phyloP scores from a whole-genome alignment of 2,888 invertebrate genomes.

The Eristalis arbustorum region DNA sequence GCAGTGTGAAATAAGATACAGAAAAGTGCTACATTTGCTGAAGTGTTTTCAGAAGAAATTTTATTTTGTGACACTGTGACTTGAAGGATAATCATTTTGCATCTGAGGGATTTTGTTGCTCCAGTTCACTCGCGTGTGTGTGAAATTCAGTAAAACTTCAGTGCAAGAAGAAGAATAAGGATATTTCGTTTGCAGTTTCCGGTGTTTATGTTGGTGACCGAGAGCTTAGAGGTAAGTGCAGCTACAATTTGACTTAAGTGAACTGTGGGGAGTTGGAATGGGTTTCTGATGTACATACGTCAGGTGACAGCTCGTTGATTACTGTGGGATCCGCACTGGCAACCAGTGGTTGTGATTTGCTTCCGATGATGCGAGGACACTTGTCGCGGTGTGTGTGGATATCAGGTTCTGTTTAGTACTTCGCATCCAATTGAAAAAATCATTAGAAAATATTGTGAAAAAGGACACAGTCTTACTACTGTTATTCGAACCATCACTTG shows the following conservation, averaged over 20 bases:
- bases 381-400: too few relatives aligned
- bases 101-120: neutral
- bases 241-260: neutral
- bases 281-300: neutral
- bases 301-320: neutral
- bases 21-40: neutral
- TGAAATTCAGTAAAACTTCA: neutral
- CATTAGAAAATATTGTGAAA: too few relatives aligned
- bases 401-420: too few relatives aligned
- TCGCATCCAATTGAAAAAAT: too few relatives aligned
- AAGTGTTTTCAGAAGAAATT: neutral
- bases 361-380: too few relatives aligned
- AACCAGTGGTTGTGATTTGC: neutral
- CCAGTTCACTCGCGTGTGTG: neutral
- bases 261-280: neutral
- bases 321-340: neutral
- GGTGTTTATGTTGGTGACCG: neutral
- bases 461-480: too few relatives aligned
- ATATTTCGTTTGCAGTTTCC: slow-evolving; percentile 16
- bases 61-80: slow-evolving; percentile 15
- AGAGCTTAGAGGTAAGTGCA: slow-evolving; percentile 26
- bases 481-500: too few relatives aligned
- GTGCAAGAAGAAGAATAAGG: slow-evolving; percentile 8
- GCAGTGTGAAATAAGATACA: slow-evolving; percentile 2
- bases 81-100: neutral